These are phyloP conservation scores for Hermaeophaga mercurialis DNA, from an alignment of 2,888 invertebrate species.

Conservation along the genomic window DNA sequence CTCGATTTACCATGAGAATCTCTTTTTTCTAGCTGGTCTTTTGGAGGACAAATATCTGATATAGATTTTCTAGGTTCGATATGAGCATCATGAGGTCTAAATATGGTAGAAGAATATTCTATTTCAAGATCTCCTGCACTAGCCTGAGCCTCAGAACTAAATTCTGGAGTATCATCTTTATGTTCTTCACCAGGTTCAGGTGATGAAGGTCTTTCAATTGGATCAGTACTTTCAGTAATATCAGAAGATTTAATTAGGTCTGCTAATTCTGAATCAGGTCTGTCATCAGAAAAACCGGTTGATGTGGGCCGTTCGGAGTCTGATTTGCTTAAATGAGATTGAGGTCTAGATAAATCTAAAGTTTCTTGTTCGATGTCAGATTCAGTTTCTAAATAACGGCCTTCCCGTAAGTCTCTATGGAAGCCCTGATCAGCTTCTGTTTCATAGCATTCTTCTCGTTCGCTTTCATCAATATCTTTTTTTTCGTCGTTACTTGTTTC, in stretches of 20 bases:
- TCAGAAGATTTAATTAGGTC: slow-evolving; percentile 54
- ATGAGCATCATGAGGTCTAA: slow-evolving; percentile 38
- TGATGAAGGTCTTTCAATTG: slow-evolving; percentile 61
- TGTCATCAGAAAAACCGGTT: slow-evolving; percentile 53
- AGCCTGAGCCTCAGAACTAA: slow-evolving; percentile 50
- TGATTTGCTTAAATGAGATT: slow-evolving; percentile 52
- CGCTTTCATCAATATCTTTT: slow-evolving; percentile 57
- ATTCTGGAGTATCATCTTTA: slow-evolving; percentile 55
- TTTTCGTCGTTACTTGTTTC: slow-evolving; percentile 58
- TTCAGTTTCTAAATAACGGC: slow-evolving; percentile 50
- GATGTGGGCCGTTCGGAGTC: slow-evolving; percentile 54
- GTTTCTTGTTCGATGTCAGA: slow-evolving; percentile 42
- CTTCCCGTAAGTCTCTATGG: slow-evolving; percentile 54
- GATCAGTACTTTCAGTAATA: slow-evolving; percentile 53
- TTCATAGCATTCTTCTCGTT: slow-evolving; percentile 55
- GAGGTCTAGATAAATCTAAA: slow-evolving; percentile 41
- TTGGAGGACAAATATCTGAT: slow-evolving; percentile 48
- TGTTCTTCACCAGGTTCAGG: slow-evolving; percentile 59
- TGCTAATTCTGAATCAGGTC: slow-evolving; percentile 55
- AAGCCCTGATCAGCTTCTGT: slow-evolving; percentile 59
- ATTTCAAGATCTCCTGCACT: slow-evolving; percentile 56
- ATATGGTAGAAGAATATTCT: slow-evolving; percentile 54
- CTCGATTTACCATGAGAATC: slow-evolving; percentile 55
- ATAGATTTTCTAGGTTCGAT: slow-evolving; percentile 49
- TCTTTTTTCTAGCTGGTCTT: slow-evolving; percentile 49